These are phyloP conservation scores for Sitophilus oryzae DNA, from an alignment of 1,140 invertebrate species.

Conservation along the genomic window DNA sequence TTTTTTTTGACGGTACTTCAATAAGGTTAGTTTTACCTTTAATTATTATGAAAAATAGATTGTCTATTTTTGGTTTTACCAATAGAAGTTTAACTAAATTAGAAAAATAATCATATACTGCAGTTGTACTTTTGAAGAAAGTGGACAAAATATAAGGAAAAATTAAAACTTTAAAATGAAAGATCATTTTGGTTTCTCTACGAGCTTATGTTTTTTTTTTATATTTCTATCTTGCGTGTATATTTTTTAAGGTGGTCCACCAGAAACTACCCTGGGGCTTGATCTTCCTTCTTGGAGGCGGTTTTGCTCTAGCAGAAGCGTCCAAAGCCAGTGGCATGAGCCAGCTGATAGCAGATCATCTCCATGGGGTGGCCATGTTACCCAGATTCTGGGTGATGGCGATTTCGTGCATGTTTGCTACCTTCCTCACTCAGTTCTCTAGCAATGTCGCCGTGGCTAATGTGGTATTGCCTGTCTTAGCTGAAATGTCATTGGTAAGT, in stretches of 20 bases:
- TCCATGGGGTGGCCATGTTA: slow-evolving; percentile 52
- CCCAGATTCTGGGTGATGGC: slow-evolving; percentile 52
- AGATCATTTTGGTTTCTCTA: too few species aligned
- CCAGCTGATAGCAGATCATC: slow-evolving; percentile 59
- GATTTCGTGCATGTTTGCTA: slow-evolving; percentile 50
- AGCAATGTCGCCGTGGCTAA: slow-evolving; percentile 83
- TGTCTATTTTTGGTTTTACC: too few species aligned
- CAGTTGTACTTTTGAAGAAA: too few species aligned
- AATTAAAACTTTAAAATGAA: too few species aligned
- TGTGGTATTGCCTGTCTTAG: slow-evolving; percentile 72
- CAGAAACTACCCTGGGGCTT: slow-evolving; percentile 74
- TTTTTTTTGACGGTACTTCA: too few species aligned
- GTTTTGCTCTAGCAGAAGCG: slow-evolving; percentile 82
- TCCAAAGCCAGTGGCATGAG: slow-evolving; percentile 73
- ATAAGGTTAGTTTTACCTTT: too few species aligned
- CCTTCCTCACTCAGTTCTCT: slow-evolving; percentile 71
- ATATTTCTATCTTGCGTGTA: not conserved
- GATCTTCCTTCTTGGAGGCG: slow-evolving; percentile 64
- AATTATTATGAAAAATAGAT: too few species aligned
- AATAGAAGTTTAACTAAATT: too few species aligned
- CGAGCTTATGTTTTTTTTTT: not conserved
- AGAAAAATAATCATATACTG: too few species aligned
- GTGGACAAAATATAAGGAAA: too few species aligned
- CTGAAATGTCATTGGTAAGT: slow-evolving; percentile 54
- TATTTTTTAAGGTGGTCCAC: slow-evolving; percentile 48